Evolutionary conservation across 1,140 invertebrate genomes (phyloP).

Genomic region (Bombus confusus): DNA sequence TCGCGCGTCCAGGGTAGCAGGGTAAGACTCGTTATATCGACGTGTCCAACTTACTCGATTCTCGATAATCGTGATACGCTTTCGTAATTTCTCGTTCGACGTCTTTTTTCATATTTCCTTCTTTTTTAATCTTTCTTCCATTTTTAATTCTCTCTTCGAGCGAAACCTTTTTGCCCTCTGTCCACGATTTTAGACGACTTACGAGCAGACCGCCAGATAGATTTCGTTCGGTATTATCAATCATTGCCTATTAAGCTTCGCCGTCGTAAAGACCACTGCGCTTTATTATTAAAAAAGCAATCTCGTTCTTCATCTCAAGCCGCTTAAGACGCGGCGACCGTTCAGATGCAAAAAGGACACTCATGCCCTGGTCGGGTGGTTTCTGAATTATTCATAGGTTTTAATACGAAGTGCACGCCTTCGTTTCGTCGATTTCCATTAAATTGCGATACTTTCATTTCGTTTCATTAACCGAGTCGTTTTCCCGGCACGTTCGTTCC

Average conservation of each 20-base stretch:
- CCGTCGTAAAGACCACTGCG: background rate
- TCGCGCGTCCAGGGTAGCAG: conserved; percentile 5
- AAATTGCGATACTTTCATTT: conserved; percentile 56
- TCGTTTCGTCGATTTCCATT: conserved; percentile 62
- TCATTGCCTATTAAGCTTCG: conserved; percentile 5
- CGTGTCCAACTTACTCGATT: background rate
- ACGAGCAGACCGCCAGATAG: background rate
- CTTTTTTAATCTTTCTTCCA: background rate
- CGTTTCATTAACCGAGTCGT: conserved; percentile 44
- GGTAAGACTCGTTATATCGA: conserved; percentile 16
- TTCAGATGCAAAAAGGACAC: conserved; percentile 55
- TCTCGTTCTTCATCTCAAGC: conserved; percentile 3
- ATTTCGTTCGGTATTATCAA: background rate
- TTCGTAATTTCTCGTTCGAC: conserved; percentile 10
- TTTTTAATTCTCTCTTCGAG: background rate
- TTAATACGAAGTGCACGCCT: conserved; percentile 51
- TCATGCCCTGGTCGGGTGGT: background rate
- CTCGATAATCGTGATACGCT: background rate
- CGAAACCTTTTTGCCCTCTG: background rate
- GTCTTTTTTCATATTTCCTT: background rate
- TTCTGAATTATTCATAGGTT: conserved; percentile 62
- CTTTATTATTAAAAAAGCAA: conserved; percentile 44
- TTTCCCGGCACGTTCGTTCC: background rate
- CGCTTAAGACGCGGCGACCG: conserved; percentile 16
- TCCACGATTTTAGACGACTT: background rate